These are phyloP conservation scores for Takifugu bimaculatus DNA, from an alignment of 2,113 vertebrate species.

Conservation along the genomic window DNA sequence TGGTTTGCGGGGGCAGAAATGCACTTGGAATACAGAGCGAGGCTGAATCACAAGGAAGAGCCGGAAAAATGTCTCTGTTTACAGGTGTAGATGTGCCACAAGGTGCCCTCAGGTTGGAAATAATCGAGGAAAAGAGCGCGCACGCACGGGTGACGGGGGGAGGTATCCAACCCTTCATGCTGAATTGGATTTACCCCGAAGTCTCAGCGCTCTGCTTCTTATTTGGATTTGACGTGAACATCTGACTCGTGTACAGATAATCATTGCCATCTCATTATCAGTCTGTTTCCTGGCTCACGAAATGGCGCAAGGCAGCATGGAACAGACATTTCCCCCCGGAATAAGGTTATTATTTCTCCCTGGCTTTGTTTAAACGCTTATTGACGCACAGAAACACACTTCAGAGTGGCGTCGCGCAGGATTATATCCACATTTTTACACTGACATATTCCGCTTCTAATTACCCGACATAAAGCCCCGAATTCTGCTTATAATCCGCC, in stretches of 20 bases:
- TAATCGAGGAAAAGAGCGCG: conserved; percentile 19
- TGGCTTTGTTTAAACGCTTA: conserved; percentile 30
- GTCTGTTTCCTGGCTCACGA: not conserved
- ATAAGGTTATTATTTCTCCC: conserved; percentile 9
- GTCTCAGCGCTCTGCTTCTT: conserved; percentile 30
- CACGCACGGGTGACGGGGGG: conserved; percentile 26
- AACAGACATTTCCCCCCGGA: conserved; percentile 6
- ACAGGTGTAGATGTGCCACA: conserved; percentile 14
- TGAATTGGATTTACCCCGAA: conserved; percentile 45
- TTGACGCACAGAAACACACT: conserved; percentile 6
- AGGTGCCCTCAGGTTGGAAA: conserved; percentile 20
- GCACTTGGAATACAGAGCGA: conserved; percentile 1
- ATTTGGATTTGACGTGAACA: conserved; percentile 33
- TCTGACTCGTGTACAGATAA: conserved; percentile 21
- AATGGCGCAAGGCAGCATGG: conserved; percentile 15
- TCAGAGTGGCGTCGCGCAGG: conserved; percentile 5
- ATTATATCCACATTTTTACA: conserved; percentile 48
- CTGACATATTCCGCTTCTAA: conserved; percentile 39
- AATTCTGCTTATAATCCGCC: conserved; percentile 23
- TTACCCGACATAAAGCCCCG: conserved; percentile 48
- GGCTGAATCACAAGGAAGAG: not conserved
- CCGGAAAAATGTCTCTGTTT: conserved; percentile 20
- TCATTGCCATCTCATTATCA: conserved; percentile 10
- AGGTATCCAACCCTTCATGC: conserved; percentile 48
- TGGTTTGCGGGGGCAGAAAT: not conserved